A percentile compares a stretch with the other conserved stretches of the same genome.
phyloP scores from a whole-genome alignment of 2,797 vertebrate species.

The Pseudomugil tenellus region DNA sequence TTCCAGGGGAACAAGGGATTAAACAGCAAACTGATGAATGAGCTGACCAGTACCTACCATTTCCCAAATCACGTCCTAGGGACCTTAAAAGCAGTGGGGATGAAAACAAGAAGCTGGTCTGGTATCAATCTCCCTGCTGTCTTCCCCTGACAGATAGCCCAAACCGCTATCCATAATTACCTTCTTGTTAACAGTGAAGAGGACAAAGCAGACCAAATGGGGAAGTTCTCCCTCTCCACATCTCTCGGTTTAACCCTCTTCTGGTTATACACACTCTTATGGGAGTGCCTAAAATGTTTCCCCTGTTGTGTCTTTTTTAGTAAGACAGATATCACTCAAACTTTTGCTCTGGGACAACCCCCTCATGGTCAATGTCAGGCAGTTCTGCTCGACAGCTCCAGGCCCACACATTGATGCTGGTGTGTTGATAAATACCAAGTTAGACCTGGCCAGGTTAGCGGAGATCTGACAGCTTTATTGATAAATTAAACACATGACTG shows the following conservation, averaged over 20 bases:
- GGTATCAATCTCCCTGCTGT: slow-evolving; percentile 69
- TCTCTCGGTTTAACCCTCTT: slow-evolving; percentile 3
- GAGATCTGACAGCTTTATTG: slow-evolving; percentile 79
- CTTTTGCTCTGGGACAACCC: slow-evolving; percentile 70
- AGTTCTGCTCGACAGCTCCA: slow-evolving; percentile 59
- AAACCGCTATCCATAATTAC: slow-evolving; percentile 80
- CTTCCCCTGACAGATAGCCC: slow-evolving; percentile 65
- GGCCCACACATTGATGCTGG: slow-evolving; percentile 74
- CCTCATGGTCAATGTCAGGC: slow-evolving; percentile 68
- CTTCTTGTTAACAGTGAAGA: slow-evolving; percentile 69
- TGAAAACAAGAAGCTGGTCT: slow-evolving; percentile 61
- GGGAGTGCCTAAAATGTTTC: slow-evolving; percentile 29
- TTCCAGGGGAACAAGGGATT: slow-evolving; percentile 32
- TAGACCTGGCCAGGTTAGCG: slow-evolving; percentile 75
- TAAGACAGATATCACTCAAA: slow-evolving; percentile 55
- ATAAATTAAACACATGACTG: slow-evolving; percentile 78
- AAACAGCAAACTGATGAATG: slow-evolving; percentile 73
- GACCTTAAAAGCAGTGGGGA: slow-evolving; percentile 70
- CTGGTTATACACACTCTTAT: slow-evolving; percentile 18
- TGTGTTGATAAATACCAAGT: slow-evolving; percentile 75
- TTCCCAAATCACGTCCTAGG: slow-evolving; percentile 75
- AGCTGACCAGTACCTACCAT: slow-evolving; percentile 60
- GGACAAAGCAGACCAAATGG: slow-evolving; percentile 40
- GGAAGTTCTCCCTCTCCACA: slow-evolving; percentile 24
- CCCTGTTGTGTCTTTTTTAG: slow-evolving; percentile 43